Percentiles rank a stretch among this genome's conserved stretches.
phyloP scores from a whole-genome alignment of 2,888 invertebrate species.

The Tetramorium bicarinatum region DNA sequence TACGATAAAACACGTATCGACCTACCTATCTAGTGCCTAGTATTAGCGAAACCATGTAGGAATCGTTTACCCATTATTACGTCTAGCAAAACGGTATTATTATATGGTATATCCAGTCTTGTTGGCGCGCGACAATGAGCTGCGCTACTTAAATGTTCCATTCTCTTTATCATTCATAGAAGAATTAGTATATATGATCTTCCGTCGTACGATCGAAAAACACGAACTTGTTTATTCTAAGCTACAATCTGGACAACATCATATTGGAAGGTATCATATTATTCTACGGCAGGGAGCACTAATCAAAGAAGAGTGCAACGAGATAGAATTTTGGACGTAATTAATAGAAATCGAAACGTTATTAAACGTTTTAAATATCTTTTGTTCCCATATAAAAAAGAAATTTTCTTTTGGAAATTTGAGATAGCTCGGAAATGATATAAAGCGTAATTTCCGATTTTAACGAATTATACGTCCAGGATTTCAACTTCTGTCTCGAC shows the following conservation, averaged over 20 bases:
- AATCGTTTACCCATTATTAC: conserved; percentile 66
- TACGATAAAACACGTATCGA: conserved; percentile 78
- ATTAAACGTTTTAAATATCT: conserved; percentile 5
- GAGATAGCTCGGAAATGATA: background rate
- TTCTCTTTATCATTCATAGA: conserved; percentile 49
- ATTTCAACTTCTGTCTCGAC: conserved; percentile 16
- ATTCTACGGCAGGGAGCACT: conserved; percentile 46
- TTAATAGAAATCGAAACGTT: background rate
- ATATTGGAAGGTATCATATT: conserved; percentile 49
- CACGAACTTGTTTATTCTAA: conserved; percentile 42
- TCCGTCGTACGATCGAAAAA: conserved; percentile 39
- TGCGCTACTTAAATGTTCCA: conserved; percentile 61
- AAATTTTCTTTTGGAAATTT: conserved; percentile 19
- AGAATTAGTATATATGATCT: conserved; percentile 35
- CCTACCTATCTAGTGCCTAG: conserved; percentile 75
- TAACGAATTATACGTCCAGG: background rate
- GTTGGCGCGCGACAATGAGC: conserved; percentile 67
- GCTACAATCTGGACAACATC: conserved; percentile 49
- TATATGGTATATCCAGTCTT: conserved; percentile 76
- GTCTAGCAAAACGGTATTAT: conserved; percentile 70
- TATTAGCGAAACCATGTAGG: conserved; percentile 70
- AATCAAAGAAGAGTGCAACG: conserved; percentile 43
- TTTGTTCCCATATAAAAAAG: conserved; percentile 2
- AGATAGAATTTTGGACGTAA: conserved; percentile 36
- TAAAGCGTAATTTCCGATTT: background rate